Conservation (phyloP, 2,888 invertebrate species). For the Copidosoma aretas region DNA sequence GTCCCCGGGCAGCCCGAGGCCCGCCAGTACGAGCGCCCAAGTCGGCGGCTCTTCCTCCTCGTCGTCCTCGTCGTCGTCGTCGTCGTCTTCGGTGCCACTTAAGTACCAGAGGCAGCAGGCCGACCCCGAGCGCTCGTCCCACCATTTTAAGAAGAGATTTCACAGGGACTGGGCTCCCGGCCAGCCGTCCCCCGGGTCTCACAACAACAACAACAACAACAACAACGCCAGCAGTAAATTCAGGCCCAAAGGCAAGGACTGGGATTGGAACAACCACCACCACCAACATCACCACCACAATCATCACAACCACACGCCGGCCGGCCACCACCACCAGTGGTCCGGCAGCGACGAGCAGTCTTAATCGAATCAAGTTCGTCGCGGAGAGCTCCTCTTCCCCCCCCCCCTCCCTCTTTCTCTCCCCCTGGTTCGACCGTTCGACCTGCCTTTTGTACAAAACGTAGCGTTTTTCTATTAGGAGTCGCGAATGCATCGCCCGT, state of each 20-base stretch:
- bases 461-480: slow-evolving; percentile 20
- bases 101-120: slow-evolving; percentile 62
- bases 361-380: slow-evolving; percentile 51
- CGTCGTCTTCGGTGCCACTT: slow-evolving; percentile 46
- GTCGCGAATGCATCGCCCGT: slow-evolving; percentile 30
- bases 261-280: slow-evolving; percentile 70
- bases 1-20: slow-evolving; percentile 65
- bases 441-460: slow-evolving; percentile 27
- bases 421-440: neutral
- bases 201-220: too few species aligned
- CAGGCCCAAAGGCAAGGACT: slow-evolving; percentile 76
- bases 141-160: slow-evolving; percentile 85
- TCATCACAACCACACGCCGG: slow-evolving; percentile 1
- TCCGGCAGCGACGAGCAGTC: slow-evolving; percentile 58
- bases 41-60: slow-evolving; percentile 43
- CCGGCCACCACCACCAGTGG: slow-evolving; percentile 50
- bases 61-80: slow-evolving; percentile 26
- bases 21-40: slow-evolving; percentile 61
- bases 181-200: slow-evolving; percentile 30
- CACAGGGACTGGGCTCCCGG: slow-evolving; percentile 66
- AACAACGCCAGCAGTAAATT: slow-evolving; percentile 70
- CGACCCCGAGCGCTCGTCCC: slow-evolving; percentile 64
- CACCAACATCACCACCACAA: slow-evolving; percentile 41
- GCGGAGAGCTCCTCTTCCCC: neutral
- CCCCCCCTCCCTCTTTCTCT: neutral